Conservation (phyloP, 2,113 vertebrate species). For the Pseudopodoces humilis region DNA sequence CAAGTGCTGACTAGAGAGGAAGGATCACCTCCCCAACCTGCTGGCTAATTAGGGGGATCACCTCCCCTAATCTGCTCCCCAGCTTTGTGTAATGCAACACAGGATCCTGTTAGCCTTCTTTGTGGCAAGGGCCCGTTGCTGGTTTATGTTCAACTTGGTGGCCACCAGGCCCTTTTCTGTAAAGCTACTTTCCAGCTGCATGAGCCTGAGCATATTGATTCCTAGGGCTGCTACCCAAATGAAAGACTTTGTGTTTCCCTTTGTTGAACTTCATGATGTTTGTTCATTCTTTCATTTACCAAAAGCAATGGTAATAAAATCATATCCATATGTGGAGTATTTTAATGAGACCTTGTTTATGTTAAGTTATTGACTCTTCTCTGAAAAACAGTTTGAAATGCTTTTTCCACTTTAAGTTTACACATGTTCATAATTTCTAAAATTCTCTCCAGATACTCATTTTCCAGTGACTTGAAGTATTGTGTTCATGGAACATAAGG, state of each 20-base stretch:
- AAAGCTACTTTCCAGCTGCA: not conserved
- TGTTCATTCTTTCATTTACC: not conserved
- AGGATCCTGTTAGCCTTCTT: not conserved
- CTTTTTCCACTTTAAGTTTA: not conserved
- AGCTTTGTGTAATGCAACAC: not conserved
- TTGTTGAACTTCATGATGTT: not conserved
- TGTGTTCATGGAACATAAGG: not conserved
- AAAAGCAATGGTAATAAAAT: not conserved
- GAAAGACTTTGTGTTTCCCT: not conserved
- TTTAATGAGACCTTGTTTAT: not conserved
- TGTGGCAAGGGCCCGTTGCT: not conserved
- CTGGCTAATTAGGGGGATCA: not conserved
- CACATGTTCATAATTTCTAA: not conserved
- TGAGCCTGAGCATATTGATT: not conserved
- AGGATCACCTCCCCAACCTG: rapidly evolving
- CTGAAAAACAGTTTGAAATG: not conserved
- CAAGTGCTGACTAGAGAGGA: not conserved
- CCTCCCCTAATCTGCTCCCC: not conserved
- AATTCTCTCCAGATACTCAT: not conserved
- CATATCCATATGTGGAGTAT: not conserved
- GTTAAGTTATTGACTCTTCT: not conserved
- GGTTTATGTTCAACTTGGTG: not conserved
- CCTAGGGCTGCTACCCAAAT: not conserved
- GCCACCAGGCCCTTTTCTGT: not conserved
- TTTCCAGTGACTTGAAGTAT: not conserved